Base-by-base conservation (phyloP, 1,140 invertebrate species). In the Scaptomyza pallida region DNA sequence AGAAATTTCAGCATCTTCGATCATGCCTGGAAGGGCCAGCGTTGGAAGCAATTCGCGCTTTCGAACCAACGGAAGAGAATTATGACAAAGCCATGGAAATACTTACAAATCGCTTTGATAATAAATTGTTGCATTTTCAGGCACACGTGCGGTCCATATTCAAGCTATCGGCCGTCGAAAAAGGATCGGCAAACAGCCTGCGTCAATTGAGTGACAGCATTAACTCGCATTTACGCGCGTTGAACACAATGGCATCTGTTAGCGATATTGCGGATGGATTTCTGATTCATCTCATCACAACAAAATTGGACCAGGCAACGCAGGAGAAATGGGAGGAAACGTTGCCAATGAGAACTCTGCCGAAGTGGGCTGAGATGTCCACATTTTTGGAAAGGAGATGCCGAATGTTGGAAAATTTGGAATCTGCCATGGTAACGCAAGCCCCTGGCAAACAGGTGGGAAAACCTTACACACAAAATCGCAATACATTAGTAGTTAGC, bases 351-450 rank as follows among this genome's bases (percentile, higher is more conserved):
- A 9, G 9, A 3, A 16, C 6, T 16, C 6, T 43, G 1, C 40
- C 40, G 3, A 43, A 1, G 9, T 43, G 40, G 8, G 10, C 2
- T 6, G 40, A 43, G 8, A 43, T 17, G 40, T 10, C 8, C 6
- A 9, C 15, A 47, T 47, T 21, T 21, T 6, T 45, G 44, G 44
- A 23, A 23, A 47, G 9, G 19, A 47, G 19, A 23, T 47, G 44
- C 15, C 44, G 19, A 16, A 45, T 45, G 19, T 13, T 47, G 44
- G 19, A 47, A 47, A n/a, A 47, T 15, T 47, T 47, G 19, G 17
- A 47, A 15, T 21, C 23, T 17, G 12, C 44, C 12, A n/a, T 15
- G 44, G 19, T n/a, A n/a, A 30, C 26, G 5, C 4, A 47, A 10
- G 0, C 12, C n/a, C 44, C 10, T 23, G 19, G 44, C 44, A 3